Evolutionary conservation across 1,140 invertebrate species (phyloP).

Genomic region (Heliconius nattereri): DNA sequence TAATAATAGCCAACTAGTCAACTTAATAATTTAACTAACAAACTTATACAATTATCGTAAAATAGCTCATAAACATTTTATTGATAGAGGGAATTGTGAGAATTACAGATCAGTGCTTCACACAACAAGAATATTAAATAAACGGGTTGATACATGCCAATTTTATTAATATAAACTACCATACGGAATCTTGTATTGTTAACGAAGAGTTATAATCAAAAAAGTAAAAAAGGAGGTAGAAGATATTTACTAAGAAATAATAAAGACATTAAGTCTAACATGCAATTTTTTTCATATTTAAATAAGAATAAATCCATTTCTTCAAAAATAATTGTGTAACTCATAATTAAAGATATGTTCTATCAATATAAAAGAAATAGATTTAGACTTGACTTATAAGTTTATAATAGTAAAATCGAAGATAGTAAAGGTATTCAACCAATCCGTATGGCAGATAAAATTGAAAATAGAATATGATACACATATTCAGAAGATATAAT

Average conservation of each 20-base stretch:
- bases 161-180: slow-evolving; percentile 16
- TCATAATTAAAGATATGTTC: background rate
- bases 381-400: background rate
- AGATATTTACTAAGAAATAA: background rate
- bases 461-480: slow-evolving; percentile 13
- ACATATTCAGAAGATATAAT: slow-evolving; percentile 19
- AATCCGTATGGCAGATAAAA: slow-evolving; percentile 43
- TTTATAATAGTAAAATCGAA: background rate
- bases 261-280: background rate
- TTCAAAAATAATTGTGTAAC: background rate
- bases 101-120: slow-evolving; percentile 39
- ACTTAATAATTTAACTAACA: background rate
- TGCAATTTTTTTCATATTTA: background rate
- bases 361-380: background rate
- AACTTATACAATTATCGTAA: background rate
- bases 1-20: background rate
- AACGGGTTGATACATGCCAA: slow-evolving; percentile 18
- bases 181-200: slow-evolving; percentile 14
- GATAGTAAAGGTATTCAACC: slow-evolving; percentile 11
- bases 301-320: slow-evolving; percentile 16
- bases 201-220: background rate
- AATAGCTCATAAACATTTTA: background rate
- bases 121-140: background rate
- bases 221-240: background rate
- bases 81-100: slow-evolving; percentile 50